Evolutionary conservation across 2,797 vertebrate species (phyloP).

Genomic region (Acrocephalus scirpaceus): DNA sequence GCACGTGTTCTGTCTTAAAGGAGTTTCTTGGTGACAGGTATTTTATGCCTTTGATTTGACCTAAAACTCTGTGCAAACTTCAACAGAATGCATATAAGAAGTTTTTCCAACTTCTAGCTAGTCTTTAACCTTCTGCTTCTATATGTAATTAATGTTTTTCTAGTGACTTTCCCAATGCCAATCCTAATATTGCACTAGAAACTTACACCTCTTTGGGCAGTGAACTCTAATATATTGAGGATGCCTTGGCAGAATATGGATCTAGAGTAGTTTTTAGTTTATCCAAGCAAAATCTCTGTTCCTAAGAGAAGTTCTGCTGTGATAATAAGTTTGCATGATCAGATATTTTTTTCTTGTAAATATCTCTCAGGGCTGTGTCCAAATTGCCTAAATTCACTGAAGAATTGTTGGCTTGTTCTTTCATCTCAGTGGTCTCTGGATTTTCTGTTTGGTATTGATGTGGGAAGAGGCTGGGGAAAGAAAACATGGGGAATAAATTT

Average conservation of each 20-base stretch:
- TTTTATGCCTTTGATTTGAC: not conserved
- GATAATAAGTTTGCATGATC: not conserved
- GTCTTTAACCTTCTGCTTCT: not conserved
- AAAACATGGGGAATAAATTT: not conserved
- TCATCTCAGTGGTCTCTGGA: not conserved
- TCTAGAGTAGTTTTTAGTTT: not conserved
- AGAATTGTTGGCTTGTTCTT: not conserved
- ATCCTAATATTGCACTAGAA: not conserved
- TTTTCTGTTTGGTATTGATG: not conserved
- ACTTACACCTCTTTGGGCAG: accelerated
- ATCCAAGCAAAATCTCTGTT: not conserved
- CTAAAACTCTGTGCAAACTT: not conserved
- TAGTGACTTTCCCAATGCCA: not conserved
- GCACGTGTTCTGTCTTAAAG: not conserved
- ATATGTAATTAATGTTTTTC: not conserved
- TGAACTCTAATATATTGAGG: not conserved
- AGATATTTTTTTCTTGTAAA: not conserved
- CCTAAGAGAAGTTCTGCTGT: not conserved
- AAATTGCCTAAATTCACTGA: not conserved
- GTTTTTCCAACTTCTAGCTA: not conserved
- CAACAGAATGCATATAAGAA: not conserved
- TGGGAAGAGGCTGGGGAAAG: not conserved
- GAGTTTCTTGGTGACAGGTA: not conserved
- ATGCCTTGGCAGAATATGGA: not conserved
- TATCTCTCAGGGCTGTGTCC: not conserved